Evolutionary conservation across 2,113 vertebrate species (phyloP).

Genomic region (Dasyurus viverrinus): DNA sequence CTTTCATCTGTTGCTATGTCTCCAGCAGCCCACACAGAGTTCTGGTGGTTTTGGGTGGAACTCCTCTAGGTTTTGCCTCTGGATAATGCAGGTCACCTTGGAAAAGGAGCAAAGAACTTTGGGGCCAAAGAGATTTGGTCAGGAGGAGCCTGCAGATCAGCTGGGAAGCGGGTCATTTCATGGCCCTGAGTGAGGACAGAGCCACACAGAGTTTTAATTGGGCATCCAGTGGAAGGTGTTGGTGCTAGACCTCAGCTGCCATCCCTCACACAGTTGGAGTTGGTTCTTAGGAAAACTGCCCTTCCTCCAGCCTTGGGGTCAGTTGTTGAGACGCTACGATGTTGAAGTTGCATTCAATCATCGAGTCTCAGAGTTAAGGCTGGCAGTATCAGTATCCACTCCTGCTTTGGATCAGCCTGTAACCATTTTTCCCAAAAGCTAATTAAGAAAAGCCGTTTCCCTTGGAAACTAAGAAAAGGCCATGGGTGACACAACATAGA

Average conservation of each 20-base stretch:
- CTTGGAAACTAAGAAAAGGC: conserved; percentile 69
- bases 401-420: conserved; percentile 67
- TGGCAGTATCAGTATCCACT: conserved; percentile 56
- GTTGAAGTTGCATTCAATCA: conserved; percentile 66
- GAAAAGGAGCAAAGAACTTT: conserved; percentile 19
- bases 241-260: conserved; percentile 29
- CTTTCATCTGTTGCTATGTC: background rate
- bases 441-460: conserved; percentile 60
- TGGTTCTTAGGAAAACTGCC: conserved; percentile 64
- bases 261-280: conserved; percentile 56
- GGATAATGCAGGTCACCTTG: background rate
- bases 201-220: background rate
- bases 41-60: background rate
- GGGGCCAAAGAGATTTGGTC: background rate
- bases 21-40: background rate
- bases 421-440: conserved; percentile 73
- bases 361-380: conserved; percentile 57
- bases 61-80: conserved; percentile 17
- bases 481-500: conserved; percentile 65
- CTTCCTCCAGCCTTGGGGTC: conserved; percentile 40
- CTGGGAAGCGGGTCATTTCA: background rate
- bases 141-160: background rate
- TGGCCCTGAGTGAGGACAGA: conserved; percentile 29
- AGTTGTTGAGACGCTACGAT: conserved; percentile 50
- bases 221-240: conserved; percentile 16